phyloP scores from a whole-genome alignment of 2,797 vertebrate species.

The Morus bassanus region DNA sequence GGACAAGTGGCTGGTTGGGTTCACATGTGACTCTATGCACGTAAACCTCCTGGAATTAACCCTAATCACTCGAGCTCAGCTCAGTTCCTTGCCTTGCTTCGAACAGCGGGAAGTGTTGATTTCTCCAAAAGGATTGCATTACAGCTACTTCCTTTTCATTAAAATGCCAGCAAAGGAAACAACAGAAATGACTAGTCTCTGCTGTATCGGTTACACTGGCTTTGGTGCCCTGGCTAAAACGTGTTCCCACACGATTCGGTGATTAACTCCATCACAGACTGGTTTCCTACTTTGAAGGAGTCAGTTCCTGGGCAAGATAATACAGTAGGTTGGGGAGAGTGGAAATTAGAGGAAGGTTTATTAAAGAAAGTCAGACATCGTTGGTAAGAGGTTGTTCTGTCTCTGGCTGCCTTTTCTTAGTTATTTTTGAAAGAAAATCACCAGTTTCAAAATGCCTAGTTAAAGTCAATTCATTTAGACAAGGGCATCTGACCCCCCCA shows the following conservation, averaged over 20 bases:
- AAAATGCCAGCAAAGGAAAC: slow-evolving; percentile 10
- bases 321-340: not conserved
- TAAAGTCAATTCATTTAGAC: not conserved
- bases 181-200: not conserved
- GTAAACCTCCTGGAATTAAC: not conserved
- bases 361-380: not conserved
- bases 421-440: not conserved
- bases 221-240: not conserved
- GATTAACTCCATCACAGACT: not conserved
- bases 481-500: not conserved
- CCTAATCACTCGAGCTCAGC: not conserved
- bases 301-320: not conserved
- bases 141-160: slow-evolving; percentile 27
- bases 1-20: not conserved
- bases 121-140: slow-evolving; percentile 42
- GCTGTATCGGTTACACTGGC: slow-evolving; percentile 2
- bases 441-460: not conserved
- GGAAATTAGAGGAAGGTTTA: not conserved
- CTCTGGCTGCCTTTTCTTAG: not conserved
- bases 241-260: not conserved
- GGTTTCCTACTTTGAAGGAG: not conserved
- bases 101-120: not conserved
- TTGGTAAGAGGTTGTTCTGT: not conserved
- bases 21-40: not conserved
- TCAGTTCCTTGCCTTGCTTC: not conserved